A percentile compares a stretch with the other conserved stretches of the same genome.
Conservation (phyloP, 2,888 invertebrate species). For the Oscheius onirici region DNA sequence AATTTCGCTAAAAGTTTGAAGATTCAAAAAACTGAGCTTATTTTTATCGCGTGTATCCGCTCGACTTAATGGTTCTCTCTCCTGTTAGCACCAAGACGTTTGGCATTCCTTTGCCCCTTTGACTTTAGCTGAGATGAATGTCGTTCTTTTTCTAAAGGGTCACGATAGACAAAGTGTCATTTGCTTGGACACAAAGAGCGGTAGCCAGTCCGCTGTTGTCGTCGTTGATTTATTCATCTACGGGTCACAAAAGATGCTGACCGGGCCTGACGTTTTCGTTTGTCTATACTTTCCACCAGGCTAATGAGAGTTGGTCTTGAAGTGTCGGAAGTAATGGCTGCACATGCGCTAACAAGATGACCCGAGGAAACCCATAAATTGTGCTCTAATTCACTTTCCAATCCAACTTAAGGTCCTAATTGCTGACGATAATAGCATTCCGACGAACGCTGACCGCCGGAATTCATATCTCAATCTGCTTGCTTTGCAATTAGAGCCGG, state of each 20-base stretch:
- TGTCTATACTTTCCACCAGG: conserved; percentile 4
- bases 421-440: conserved; percentile 32
- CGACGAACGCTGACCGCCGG: conserved; percentile 17
- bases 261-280: conserved; percentile 4
- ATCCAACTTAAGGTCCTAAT: conserved; percentile 26
- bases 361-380: conserved; percentile 28
- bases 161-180: conserved; percentile 24
- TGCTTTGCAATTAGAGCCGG: conserved; percentile 19
- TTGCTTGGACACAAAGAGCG: conserved; percentile 28
- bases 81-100: no score
- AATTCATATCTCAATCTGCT: conserved; percentile 5
- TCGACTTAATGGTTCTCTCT: no score
- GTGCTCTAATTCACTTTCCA: conserved; percentile 27
- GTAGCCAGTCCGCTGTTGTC: conserved; percentile 20
- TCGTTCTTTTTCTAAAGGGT: conserved; percentile 1
- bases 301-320: conserved; percentile 23
- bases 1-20: no score
- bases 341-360: conserved; percentile 22
- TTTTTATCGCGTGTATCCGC: no score
- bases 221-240: conserved; percentile 25
- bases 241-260: conserved; percentile 23
- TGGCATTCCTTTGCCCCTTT: no score
- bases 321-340: conserved; percentile 10
- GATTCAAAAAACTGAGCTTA: no score
- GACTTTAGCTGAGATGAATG: conserved; percentile 8